phyloP scores from a whole-genome alignment of 2,888 invertebrate genomes.

The Dromius quadrimaculatus region DNA sequence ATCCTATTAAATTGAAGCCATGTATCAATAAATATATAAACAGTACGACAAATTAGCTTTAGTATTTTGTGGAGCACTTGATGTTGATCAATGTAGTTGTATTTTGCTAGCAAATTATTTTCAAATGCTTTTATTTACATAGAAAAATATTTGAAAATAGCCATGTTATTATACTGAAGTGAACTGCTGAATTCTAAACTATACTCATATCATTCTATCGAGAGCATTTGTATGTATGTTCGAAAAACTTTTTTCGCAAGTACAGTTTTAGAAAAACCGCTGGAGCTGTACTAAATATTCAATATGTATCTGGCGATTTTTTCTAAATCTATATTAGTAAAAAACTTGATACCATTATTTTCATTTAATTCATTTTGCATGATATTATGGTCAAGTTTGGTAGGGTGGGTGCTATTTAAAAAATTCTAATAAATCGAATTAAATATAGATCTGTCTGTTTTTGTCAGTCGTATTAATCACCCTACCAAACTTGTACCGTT shows the following conservation, averaged over 20 bases:
- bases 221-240: conserved; percentile 41
- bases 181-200: conserved; percentile 12
- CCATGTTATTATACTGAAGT: conserved; percentile 16
- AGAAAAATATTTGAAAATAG: conserved; percentile 36
- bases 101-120: conserved; percentile 45
- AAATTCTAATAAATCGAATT: conserved; percentile 29
- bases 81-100: conserved; percentile 51
- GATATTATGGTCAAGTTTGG: conserved; percentile 62
- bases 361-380: conserved; percentile 54
- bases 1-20: conserved; percentile 52
- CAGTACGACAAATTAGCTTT: conserved; percentile 42
- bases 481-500: conserved; percentile 61
- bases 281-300: conserved; percentile 14
- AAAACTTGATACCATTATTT: conserved; percentile 53
- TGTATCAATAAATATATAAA: conserved; percentile 40
- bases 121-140: conserved; percentile 33
- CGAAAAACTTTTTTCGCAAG: too few relatives aligned
- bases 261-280: conserved; percentile 25
- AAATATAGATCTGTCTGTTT: conserved; percentile 54
- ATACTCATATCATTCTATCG: conserved; percentile 25
- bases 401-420: conserved; percentile 64
- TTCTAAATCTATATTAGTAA: conserved; percentile 29
- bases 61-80: conserved; percentile 38
- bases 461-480: conserved; percentile 60
- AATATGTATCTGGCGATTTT: conserved; percentile 17